Evolutionary conservation across 2,113 vertebrate genomes (phyloP).

Genomic region (Meles meles): DNA sequence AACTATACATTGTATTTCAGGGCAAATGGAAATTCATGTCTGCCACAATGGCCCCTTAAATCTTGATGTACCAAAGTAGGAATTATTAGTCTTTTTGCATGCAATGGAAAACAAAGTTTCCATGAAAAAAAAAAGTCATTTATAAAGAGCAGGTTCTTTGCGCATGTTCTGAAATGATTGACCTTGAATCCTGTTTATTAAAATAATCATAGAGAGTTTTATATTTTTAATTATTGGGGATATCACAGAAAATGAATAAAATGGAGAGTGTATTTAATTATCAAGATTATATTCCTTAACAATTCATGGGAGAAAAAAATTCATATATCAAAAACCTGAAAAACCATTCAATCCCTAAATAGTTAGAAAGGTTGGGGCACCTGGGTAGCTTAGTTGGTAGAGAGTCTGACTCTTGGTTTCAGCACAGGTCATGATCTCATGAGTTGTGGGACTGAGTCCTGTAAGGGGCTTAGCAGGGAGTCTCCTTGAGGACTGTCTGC

Average conservation of each 20-base stretch:
- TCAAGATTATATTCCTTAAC: not conserved
- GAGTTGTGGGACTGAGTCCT: not conserved
- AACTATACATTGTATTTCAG: not conserved
- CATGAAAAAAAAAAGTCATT: not conserved
- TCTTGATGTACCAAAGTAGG: not conserved
- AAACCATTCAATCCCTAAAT: not conserved
- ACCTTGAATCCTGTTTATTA: not conserved
- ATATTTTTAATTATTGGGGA: not conserved
- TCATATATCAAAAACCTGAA: not conserved
- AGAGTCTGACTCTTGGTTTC: not conserved
- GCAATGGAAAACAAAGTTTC: not conserved
- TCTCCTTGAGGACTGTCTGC: not conserved
- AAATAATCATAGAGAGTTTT: not conserved
- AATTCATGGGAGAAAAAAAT: not conserved
- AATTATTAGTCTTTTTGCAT: not conserved
- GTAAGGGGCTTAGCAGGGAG: not conserved
- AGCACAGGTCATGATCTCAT: not conserved
- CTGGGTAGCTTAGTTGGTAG: not conserved
- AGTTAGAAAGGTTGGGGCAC: not conserved
- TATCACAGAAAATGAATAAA: not conserved
- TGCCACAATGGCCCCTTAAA: not conserved
- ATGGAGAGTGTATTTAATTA: not conserved
- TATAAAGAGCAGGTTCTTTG: not conserved
- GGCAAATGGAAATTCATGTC: slow-evolving; percentile 1
- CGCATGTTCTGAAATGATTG: not conserved